Evolutionary conservation across 1,140 invertebrate genomes (phyloP).

Genomic region (Conus betulinus): DNA sequence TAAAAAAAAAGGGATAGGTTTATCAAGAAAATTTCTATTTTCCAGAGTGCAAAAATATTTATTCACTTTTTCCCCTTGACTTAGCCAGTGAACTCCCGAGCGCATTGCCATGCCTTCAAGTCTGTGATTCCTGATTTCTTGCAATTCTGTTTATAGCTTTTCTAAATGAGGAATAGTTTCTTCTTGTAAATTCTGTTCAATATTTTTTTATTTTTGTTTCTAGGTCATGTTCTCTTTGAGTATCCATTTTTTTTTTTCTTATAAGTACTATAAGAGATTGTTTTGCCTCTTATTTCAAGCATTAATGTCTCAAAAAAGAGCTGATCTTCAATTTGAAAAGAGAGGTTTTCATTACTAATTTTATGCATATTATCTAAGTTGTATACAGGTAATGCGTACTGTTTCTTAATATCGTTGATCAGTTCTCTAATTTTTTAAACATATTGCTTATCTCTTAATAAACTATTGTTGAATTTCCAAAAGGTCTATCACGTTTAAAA

Average conservation of each 20-base stretch:
- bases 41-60: constrained; percentile 23
- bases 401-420: too few species aligned
- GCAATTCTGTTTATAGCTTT: neutral
- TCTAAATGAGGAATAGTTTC: too few species aligned
- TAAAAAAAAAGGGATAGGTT: neutral
- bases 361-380: too few species aligned
- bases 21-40: constrained; percentile 5
- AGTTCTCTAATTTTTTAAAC: too few species aligned
- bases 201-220: neutral
- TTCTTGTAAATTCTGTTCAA: neutral
- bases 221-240: neutral
- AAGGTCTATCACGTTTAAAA: constrained; percentile 2
- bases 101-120: neutral
- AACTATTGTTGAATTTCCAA: constrained; percentile 38
- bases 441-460: neutral
- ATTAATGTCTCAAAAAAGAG: constrained; percentile 23
- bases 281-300: constrained; percentile 30
- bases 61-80: constrained; percentile 11
- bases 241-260: constrained; percentile 26
- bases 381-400: too few species aligned
- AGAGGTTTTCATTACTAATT: too few species aligned
- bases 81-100: neutral
- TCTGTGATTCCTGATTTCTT: neutral
- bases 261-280: constrained; percentile 26
- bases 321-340: constrained; percentile 1